A percentile compares a stretch with the other conserved stretches of the same genome.
Conservation (phyloP, 1,140 invertebrate species). For the Mactra quadrangularis region DNA sequence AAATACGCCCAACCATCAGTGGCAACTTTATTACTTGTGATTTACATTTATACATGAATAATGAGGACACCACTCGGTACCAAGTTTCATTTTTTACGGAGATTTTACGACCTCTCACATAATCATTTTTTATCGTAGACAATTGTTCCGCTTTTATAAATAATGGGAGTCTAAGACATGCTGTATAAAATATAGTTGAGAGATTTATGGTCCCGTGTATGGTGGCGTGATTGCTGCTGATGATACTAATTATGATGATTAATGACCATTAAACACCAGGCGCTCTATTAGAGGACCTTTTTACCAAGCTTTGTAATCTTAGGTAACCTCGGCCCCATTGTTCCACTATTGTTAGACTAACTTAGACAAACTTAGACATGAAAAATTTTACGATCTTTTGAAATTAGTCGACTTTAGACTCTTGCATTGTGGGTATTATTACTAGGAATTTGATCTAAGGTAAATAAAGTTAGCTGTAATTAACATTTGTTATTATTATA, state of each 20-base stretch:
- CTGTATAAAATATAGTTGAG: not conserved
- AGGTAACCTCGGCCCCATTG: conserved; percentile 4
- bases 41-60: conserved; percentile 27
- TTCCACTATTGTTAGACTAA: too few species aligned
- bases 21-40: not conserved
- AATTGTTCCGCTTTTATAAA: not conserved
- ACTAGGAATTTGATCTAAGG: conserved; percentile 4
- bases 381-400: conserved; percentile 9
- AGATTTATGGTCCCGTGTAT: conserved; percentile 3
- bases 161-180: not conserved
- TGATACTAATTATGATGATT: conserved; percentile 38
- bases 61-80: conserved; percentile 3
- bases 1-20: too few species aligned
- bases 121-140: not conserved
- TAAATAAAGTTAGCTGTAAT: conserved; percentile 30
- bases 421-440: conserved; percentile 1
- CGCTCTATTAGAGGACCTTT: conserved; percentile 7
- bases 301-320: conserved; percentile 3
- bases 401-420: conserved; percentile 12
- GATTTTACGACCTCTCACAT: not conserved
- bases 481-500: not conserved
- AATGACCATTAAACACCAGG: not conserved
- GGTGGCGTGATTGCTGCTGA: conserved; percentile 11
- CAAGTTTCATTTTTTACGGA: conserved; percentile 40
- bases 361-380: too few species aligned